A percentile compares a stretch with the other conserved stretches of the same genome.
These are phyloP conservation scores for Araneus ventricosus DNA, from an alignment of 1,140 invertebrate genomes.

Conservation along the genomic window DNA sequence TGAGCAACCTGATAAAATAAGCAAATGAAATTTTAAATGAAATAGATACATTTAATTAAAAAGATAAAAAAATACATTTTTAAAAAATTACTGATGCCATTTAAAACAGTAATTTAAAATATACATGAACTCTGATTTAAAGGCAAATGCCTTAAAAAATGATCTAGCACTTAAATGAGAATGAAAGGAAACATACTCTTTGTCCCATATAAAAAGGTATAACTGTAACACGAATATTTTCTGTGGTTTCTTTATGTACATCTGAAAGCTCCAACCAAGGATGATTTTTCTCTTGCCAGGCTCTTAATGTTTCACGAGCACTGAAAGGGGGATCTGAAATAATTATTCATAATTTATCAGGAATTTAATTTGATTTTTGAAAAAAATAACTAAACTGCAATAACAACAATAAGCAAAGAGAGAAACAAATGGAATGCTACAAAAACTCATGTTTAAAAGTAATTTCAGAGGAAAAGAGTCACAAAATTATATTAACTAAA, in stretches of 20 bases:
- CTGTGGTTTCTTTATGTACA: constrained; percentile 98
- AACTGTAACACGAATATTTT: constrained; percentile 96
- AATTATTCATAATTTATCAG: constrained; percentile 5
- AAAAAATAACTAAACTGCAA: background rate
- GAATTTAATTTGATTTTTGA: background rate
- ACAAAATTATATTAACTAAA: too few relatives aligned
- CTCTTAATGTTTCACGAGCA: constrained; percentile 92
- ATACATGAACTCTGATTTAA: background rate
- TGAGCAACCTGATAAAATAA: constrained; percentile 85
- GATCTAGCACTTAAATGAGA: too few relatives aligned
- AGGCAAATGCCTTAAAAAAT: background rate
- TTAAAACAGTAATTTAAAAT: background rate
- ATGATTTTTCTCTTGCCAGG: constrained; percentile 98
- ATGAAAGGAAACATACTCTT: constrained; percentile 80
- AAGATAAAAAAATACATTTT: background rate
- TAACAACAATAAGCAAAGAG: too few relatives aligned
- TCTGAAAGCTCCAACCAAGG: constrained; percentile 97
- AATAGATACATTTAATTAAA: background rate
- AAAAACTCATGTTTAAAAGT: too few relatives aligned
- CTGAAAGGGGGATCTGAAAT: constrained; percentile 90
- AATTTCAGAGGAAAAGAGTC: too few relatives aligned
- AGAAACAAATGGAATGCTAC: too few relatives aligned
- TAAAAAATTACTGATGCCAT: background rate
- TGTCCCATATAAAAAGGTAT: constrained; percentile 99
- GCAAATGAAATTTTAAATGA: background rate